These are phyloP conservation scores for Podiceps cristatus DNA, from an alignment of 2,113 vertebrate species.

Conservation along the genomic window DNA sequence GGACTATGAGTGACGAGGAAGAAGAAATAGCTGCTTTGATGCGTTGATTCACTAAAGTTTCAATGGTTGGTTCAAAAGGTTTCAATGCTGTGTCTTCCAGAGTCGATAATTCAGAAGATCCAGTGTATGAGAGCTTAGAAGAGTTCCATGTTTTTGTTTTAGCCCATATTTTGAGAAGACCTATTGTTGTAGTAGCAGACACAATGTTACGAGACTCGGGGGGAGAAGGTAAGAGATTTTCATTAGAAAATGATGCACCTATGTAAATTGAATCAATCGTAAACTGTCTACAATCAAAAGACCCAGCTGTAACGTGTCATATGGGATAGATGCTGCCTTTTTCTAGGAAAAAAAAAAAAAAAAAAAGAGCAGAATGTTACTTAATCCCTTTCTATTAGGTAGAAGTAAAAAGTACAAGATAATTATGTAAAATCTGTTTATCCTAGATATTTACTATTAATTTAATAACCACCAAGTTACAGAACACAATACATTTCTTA, in stretches of 20 bases:
- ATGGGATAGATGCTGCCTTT: neutral
- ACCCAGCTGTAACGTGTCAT: neutral
- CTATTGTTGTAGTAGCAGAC: constrained; percentile 96
- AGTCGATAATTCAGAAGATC: constrained; percentile 94
- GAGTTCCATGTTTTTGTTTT: constrained; percentile 98
- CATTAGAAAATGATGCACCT: neutral
- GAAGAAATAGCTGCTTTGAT: neutral
- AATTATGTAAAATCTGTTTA: neutral
- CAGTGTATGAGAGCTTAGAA: constrained; percentile 96
- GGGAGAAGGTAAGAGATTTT: constrained; percentile 87
- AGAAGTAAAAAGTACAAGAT: neutral
- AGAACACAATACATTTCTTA: neutral
- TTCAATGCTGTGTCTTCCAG: constrained; percentile 72
- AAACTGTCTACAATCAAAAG: neutral
- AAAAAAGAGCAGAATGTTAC: neutral
- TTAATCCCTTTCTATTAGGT: neutral
- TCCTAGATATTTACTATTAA: neutral
- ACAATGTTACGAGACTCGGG: constrained; percentile 97
- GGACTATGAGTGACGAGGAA: neutral
- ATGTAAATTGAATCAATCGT: accelerated
- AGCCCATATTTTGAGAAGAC: constrained; percentile 92
- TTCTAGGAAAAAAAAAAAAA: neutral
- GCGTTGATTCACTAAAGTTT: neutral
- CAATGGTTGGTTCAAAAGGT: neutral
- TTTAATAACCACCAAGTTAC: neutral